Base-by-base conservation (phyloP, 1,140 invertebrate genomes). In the Radopholus similis region DNA sequence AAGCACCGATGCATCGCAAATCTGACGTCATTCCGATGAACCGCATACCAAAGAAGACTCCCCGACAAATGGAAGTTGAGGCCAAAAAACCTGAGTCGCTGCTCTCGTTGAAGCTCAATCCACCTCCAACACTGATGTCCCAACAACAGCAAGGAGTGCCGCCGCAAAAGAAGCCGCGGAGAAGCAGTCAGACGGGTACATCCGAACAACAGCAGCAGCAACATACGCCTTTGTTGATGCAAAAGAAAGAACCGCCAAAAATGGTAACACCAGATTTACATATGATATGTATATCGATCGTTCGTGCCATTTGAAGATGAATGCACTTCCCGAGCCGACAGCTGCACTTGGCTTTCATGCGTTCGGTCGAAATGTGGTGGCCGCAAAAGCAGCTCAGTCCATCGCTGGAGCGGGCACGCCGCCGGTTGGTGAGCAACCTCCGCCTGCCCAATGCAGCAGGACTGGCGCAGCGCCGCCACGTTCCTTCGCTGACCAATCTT, bases 341-440 rank as follows among this genome's bases (percentile, higher is more conserved):
- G 26, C 58, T 1, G 70, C 73, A 3, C 59, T 63, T 5, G 72
- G 72, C 21, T 40, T 68, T 2, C 73, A 74, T 18, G 72, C 75
- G 28, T 74, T 77, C 37, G 44, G 38, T 21, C 34, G 37, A n/a
- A 58, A 13, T 64, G 62, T 51, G 26, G 44, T 64, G 38, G 38
- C 64, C 40, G 38, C 21, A 51, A 15, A 13, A 32, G 9, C 18
- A 42, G n/a, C 37, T 32, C 4, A 4, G 11, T 51, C 47, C 47
- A 26, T 57, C 6, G 2, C 60, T 4, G 5, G 8, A 47, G 8
- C 18, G 9, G 60, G 23, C 26, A 4, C 15, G 4, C 37, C 65
- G 28, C 34, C 65, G 2, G 21, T 34, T 32, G 28, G n/a, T 21
- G 49, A 35, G 13, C 47, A 64, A 15, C 56, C 28, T 15, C 54